phyloP scores from a whole-genome alignment of 2,888 invertebrate species.

The Epinotia brunnichana region DNA sequence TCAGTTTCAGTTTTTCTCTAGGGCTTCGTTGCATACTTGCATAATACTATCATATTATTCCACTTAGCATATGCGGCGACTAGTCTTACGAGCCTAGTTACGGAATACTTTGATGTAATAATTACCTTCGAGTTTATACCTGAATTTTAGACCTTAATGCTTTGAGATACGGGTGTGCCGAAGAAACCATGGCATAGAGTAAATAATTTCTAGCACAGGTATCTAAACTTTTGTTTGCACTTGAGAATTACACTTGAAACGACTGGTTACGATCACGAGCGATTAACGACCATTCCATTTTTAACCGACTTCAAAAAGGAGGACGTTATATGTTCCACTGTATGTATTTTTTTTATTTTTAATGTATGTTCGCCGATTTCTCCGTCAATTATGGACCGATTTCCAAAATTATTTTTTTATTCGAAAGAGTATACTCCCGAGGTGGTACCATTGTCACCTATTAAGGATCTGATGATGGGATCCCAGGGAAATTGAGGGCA shows the following conservation, averaged over 20 bases:
- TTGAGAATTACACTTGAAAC: not conserved
- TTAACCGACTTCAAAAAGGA: too few relatives aligned
- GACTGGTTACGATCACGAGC: too few relatives aligned
- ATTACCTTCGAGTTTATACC: not conserved
- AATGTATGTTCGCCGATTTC: too few relatives aligned
- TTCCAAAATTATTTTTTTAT: too few relatives aligned
- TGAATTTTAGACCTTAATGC: not conserved
- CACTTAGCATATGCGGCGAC: constrained; percentile 7
- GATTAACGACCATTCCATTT: too few relatives aligned
- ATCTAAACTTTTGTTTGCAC: not conserved
- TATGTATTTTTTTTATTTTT: too few relatives aligned
- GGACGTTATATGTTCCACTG: too few relatives aligned
- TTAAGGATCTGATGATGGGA: too few relatives aligned
- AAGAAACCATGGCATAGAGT: not conserved
- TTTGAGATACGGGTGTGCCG: not conserved
- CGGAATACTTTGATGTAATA: constrained; percentile 12
- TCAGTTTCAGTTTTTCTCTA: constrained; percentile 1
- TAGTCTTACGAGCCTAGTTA: constrained; percentile 8
- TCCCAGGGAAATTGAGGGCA: too few relatives aligned
- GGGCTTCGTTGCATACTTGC: constrained; percentile 5
- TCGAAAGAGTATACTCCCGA: too few relatives aligned
- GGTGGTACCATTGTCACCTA: too few relatives aligned
- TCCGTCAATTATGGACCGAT: too few relatives aligned
- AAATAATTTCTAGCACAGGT: not conserved
- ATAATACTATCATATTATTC: constrained; percentile 11